Conservation (phyloP, 2,113 vertebrate species). For the Lanius collurio region DNA sequence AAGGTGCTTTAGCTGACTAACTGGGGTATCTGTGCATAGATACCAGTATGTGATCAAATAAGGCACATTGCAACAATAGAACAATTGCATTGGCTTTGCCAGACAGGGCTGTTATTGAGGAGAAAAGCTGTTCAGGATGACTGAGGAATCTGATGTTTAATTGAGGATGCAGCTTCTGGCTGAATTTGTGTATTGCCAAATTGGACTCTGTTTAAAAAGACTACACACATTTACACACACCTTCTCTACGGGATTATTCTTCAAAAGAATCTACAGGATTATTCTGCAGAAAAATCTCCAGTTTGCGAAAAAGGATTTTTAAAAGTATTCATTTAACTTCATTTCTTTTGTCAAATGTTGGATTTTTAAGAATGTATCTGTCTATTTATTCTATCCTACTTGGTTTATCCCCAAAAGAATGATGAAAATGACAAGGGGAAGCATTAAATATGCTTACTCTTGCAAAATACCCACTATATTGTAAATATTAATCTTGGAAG, state of each 20-base stretch:
- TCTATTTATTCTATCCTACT: neutral
- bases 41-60: neutral
- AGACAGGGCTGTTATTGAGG: neutral
- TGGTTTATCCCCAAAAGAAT: neutral
- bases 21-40: fast-evolving
- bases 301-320: neutral
- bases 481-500: neutral
- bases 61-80: neutral
- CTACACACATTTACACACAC: neutral
- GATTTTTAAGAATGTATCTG: neutral
- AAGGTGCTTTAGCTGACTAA: neutral
- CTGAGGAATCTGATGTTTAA: neutral
- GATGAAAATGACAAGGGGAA: neutral
- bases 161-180: neutral
- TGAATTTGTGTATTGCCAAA: neutral
- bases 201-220: neutral
- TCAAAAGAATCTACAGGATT: neutral
- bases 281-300: neutral
- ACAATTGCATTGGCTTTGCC: neutral
- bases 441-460: neutral
- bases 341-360: neutral
- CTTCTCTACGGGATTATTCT: neutral
- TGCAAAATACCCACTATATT: neutral
- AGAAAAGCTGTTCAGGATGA: neutral
- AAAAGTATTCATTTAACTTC: neutral